These are phyloP conservation scores for Oncorhynchus nerka DNA, from an alignment of 2,113 vertebrate genomes.

Conservation along the genomic window DNA sequence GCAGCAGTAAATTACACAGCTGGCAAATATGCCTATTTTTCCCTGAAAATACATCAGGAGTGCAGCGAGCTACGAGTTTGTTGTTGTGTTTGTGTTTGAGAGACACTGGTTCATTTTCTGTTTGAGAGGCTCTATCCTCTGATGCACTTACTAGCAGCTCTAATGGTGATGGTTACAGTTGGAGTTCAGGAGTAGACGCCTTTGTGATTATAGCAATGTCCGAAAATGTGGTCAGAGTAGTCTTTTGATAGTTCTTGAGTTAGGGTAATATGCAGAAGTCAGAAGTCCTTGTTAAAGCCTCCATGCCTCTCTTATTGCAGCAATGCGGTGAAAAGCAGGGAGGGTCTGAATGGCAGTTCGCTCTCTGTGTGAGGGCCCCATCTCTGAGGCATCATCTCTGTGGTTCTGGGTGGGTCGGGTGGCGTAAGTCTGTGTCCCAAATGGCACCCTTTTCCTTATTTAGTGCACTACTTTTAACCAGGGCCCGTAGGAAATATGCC, in stretches of 20 bases:
- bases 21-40: conserved; percentile 97
- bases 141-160: background rate
- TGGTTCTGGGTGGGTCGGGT: conserved; percentile 54
- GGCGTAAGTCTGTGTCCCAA: conserved; percentile 37
- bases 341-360: too few relatives aligned
- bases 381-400: conserved; percentile 20
- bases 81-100: conserved; percentile 52
- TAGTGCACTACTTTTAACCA: too few relatives aligned
- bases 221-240: too few relatives aligned
- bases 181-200: background rate
- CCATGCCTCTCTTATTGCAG: too few relatives aligned
- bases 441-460: too few relatives aligned
- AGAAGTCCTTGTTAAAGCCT: too few relatives aligned
- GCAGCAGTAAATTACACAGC: conserved; percentile 94
- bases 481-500: too few relatives aligned
- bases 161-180: background rate
- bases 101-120: conserved; percentile 56
- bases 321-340: too few relatives aligned
- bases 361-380: background rate
- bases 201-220: too few relatives aligned
- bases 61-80: conserved; percentile 64
- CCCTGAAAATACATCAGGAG: conserved; percentile 77
- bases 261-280: too few relatives aligned
- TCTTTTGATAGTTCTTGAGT: too few relatives aligned
- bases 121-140: background rate